Conservation (phyloP, 1,140 invertebrate genomes). For the Trachymyrmex cornetzi region DNA sequence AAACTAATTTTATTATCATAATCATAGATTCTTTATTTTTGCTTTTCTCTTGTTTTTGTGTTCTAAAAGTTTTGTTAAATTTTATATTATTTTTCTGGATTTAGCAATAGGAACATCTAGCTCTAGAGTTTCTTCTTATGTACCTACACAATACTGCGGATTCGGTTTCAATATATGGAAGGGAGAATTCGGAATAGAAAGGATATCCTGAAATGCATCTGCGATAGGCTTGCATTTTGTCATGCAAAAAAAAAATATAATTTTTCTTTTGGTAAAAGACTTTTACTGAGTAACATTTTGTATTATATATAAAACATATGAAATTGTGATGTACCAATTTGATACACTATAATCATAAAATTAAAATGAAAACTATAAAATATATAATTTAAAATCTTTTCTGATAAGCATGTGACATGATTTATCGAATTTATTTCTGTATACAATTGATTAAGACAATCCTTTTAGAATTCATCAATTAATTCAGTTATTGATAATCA, state of each 20-base stretch:
- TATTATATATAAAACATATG: background rate
- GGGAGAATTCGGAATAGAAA: conserved; percentile 15
- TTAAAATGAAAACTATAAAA: background rate
- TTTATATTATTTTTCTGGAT: background rate
- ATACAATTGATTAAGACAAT: background rate
- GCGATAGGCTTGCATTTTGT: conserved; percentile 21
- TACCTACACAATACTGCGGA: background rate
- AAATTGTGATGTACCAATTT: background rate
- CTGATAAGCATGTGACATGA: background rate
- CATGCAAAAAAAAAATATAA: conserved; percentile 4
- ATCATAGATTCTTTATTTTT: background rate
- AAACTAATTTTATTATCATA: background rate
- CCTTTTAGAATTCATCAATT: background rate
- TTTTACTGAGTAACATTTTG: background rate
- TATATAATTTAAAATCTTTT: background rate
- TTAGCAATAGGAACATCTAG: background rate
- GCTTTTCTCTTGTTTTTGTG: background rate
- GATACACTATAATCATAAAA: background rate
- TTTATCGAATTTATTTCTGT: background rate
- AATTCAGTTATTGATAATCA: background rate
- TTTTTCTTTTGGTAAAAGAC: conserved; percentile 20
- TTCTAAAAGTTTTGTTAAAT: background rate
- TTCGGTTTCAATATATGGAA: conserved; percentile 25
- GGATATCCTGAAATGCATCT: conserved; percentile 37
- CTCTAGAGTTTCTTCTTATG: background rate